phyloP scores from a whole-genome alignment of 2,797 vertebrate genomes.

The Oryzias sinensis region DNA sequence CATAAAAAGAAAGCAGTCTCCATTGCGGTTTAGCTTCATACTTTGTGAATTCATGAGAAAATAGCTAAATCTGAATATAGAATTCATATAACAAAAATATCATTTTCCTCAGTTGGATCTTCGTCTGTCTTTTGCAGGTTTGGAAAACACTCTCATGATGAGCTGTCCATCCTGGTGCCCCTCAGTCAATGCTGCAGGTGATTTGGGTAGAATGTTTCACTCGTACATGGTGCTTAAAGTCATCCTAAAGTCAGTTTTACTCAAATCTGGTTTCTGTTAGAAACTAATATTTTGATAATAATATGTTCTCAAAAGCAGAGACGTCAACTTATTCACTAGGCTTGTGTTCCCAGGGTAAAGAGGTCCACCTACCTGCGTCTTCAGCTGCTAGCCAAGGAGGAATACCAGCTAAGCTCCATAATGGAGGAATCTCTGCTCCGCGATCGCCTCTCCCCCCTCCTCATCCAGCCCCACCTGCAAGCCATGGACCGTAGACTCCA shows the following conservation, averaged over 20 bases:
- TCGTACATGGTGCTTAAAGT: background rate
- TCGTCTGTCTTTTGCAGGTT: constrained; percentile 75
- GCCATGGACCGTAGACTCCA: constrained; percentile 93
- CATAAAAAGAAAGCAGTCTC: too few relatives aligned
- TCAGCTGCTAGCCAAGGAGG: constrained; percentile 92
- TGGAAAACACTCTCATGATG: constrained; percentile 94
- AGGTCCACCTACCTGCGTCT: constrained; percentile 91
- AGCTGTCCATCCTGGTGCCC: constrained; percentile 94
- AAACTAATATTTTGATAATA: too few relatives aligned
- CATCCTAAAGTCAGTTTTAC: too few relatives aligned
- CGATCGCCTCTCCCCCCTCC: constrained; percentile 87
- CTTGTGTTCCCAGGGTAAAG: constrained; percentile 78
- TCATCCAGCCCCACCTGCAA: constrained; percentile 88
- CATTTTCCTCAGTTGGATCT: background rate
- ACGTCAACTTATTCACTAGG: background rate
- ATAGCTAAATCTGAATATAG: too few relatives aligned
- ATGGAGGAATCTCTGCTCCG: constrained; percentile 91
- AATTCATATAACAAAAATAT: background rate
- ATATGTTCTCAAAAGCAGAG: too few relatives aligned
- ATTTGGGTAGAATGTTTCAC: constrained; percentile 16
- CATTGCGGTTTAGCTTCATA: too few relatives aligned
- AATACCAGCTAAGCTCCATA: constrained; percentile 87
- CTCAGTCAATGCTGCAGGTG: constrained; percentile 98
- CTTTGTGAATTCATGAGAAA: too few relatives aligned
- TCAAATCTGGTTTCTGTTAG: too few relatives aligned